phyloP scores from a whole-genome alignment of 2,113 vertebrate species.

The Danionella cerebrum region DNA sequence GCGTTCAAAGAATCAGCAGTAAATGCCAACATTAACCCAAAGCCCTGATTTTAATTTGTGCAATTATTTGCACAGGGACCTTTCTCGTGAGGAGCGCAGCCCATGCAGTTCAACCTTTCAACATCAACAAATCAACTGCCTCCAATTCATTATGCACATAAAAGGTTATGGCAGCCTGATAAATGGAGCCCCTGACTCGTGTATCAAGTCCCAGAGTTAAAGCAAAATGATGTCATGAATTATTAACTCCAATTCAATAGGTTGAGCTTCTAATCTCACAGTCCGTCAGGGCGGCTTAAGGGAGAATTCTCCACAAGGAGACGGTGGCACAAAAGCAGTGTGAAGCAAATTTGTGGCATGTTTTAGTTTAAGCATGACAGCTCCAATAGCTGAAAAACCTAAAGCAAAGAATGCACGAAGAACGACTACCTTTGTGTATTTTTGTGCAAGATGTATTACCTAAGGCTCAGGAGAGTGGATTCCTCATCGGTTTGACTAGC shows the following conservation, averaged over 20 bases:
- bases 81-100: neutral
- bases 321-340: neutral
- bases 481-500: neutral
- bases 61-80: conserved; percentile 9
- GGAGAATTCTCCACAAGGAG: conserved; percentile 10
- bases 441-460: conserved; percentile 1
- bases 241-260: conserved; percentile 42
- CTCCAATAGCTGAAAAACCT: neutral
- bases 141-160: conserved; percentile 31
- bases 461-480: neutral
- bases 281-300: conserved; percentile 11
- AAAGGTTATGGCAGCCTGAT: conserved; percentile 34
- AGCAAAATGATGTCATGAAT: conserved; percentile 43
- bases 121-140: conserved; percentile 20
- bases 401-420: neutral
- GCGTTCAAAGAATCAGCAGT: conserved; percentile 5
- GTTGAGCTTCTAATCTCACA: conserved; percentile 25
- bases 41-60: conserved; percentile 8
- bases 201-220: conserved; percentile 39
- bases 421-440: neutral
- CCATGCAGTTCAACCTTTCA: conserved; percentile 25
- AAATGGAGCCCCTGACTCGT: conserved; percentile 35
- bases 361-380: neutral
- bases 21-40: conserved; percentile 35
- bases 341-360: neutral